Base-by-base conservation (phyloP, 2,888 invertebrate species). In the Hipparchia sbordonii region DNA sequence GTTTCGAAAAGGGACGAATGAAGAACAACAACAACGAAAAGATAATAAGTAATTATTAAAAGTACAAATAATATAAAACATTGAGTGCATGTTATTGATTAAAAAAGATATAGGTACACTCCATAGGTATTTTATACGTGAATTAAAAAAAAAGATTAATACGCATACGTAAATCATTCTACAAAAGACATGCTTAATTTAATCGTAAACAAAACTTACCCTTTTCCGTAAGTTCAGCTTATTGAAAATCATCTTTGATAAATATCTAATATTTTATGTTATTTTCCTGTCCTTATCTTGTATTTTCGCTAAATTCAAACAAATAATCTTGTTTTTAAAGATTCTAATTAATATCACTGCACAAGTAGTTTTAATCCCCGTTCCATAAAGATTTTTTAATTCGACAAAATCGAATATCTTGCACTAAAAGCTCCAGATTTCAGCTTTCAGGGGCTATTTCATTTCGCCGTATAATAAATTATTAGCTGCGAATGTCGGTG, bases 321-420 rank as follows among this genome's bases (percentile, higher is more conserved):
- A 7, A 48, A 48, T 1, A 6, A 6, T 48, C 48, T 48, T 48
- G 48, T 48, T 48, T 6, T 46, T 46, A 6, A 33, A 60, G 39
- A 33, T 39, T 39, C 8, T 80, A 83, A 79, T 82, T 81, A 79
- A 84, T 82, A 82, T 78, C 79, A 81, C 72, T 73, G 78, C 77
- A 79, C 77, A 80, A 39, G 82, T 33, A 59, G 79, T 77, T 82
- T 83, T 83, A 83, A 85, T 82, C 82, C 81, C 82, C 82, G 83
- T 78, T 82, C 78, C 70, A 74, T 80, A 79, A 82, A 80, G 81
- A 84, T 82, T 85, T 82, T 85, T 79, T 65, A 74, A 82, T 52
- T 54, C 74, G 71, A 67, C 74, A 54, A 75, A 79, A 67, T 82
- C 70, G 33, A 72, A 79, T 76, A 76, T 57, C 8, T 10, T 51